These are phyloP conservation scores for Piezodorus guildinii DNA, from an alignment of 1,140 invertebrate genomes.

Conservation along the genomic window DNA sequence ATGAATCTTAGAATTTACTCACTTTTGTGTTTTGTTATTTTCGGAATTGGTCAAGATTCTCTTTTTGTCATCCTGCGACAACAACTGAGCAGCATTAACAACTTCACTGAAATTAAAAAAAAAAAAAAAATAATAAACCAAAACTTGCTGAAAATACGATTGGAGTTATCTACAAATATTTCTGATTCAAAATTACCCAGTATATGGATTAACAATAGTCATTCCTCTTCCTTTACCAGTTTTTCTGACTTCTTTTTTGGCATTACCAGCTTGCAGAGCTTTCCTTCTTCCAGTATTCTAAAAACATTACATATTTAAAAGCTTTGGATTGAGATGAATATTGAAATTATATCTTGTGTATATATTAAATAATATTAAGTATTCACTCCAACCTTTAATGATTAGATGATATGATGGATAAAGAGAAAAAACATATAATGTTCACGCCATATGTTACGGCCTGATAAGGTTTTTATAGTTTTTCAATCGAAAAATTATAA, in stretches of 20 bases:
- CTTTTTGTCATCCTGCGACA: slow-evolving; percentile 12
- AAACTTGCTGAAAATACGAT: no score
- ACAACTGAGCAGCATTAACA: slow-evolving; percentile 1
- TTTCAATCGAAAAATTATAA: no score
- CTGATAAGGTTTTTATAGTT: no score
- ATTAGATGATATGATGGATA: no score
- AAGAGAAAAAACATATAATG: no score
- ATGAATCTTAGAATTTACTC: no score
- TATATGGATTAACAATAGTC: slow-evolving; percentile 26
- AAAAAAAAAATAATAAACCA: not conserved
- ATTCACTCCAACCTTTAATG: no score
- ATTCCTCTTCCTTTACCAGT: slow-evolving; percentile 31
- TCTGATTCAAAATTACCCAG: slow-evolving; percentile 21
- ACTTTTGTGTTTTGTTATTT: not conserved
- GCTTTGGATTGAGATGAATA: no score
- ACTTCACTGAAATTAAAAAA: not conserved
- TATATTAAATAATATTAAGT: no score
- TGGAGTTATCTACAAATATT: not conserved
- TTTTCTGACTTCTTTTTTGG: slow-evolving; percentile 31
- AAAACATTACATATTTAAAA: no score
- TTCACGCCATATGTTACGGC: no score
- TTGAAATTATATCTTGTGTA: no score
- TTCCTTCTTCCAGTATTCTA: slow-evolving; percentile 30
- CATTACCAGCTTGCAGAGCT: slow-evolving; percentile 33
- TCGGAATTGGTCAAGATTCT: slow-evolving; percentile 9